Conservation (phyloP, 2,797 vertebrate genomes). For the Acanthopagrus latus region DNA sequence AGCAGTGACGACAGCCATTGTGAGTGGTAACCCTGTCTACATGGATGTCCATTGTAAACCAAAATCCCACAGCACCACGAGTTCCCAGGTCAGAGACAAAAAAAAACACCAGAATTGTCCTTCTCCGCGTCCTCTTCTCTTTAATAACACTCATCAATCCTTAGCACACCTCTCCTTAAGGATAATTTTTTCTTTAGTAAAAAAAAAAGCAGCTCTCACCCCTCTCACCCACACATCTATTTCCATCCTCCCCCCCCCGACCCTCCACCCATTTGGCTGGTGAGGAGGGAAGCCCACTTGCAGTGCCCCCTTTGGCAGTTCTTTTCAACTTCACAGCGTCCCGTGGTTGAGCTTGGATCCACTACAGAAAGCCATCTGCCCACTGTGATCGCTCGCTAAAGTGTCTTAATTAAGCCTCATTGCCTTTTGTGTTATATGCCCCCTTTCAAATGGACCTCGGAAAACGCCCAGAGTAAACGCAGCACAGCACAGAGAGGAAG, state of each 20-base stretch:
- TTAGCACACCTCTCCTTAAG: conserved; percentile 18
- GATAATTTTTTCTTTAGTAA: not conserved
- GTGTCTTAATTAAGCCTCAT: conserved; percentile 84
- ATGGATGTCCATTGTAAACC: conserved; percentile 22
- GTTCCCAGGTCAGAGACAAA: conserved; percentile 36
- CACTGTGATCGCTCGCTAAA: conserved; percentile 83
- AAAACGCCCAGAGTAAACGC: conserved; percentile 34
- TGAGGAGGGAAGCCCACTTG: conserved; percentile 75
- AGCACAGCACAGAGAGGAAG: conserved; percentile 9
- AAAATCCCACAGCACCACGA: conserved; percentile 44
- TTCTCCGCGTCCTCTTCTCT: not conserved
- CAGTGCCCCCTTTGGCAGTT: conserved; percentile 80
- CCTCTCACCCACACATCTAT: conserved; percentile 34
- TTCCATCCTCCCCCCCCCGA: conserved; percentile 42
- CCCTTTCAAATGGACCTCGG: conserved; percentile 51
- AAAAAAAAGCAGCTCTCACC: conserved; percentile 23
- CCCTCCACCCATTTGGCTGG: conserved; percentile 67
- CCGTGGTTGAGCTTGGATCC: conserved; percentile 80
- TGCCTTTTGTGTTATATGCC: conserved; percentile 71
- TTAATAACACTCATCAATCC: conserved; percentile 34
- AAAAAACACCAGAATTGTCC: not conserved
- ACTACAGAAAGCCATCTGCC: conserved; percentile 83
- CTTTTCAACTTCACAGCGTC: conserved; percentile 78
- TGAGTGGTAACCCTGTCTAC: conserved; percentile 53
- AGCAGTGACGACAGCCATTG: conserved; percentile 56